Percentiles rank a stretch among this genome's conserved stretches.
Evolutionary conservation across 2,888 invertebrate genomes (phyloP).

Genomic region (Drosophila fulvimacula): DNA sequence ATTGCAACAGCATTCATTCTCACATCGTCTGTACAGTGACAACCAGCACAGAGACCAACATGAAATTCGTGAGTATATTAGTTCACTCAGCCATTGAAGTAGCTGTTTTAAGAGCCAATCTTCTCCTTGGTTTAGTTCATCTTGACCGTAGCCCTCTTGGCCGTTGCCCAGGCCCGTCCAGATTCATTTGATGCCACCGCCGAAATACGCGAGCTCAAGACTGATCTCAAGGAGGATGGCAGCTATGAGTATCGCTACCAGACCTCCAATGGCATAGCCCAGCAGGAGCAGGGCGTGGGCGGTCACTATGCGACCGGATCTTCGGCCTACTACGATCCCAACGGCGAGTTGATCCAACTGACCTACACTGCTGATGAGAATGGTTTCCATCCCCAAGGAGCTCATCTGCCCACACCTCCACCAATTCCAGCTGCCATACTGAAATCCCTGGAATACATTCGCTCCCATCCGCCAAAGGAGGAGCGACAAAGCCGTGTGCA

Average conservation of each 20-base stretch:
- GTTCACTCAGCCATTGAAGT: not conserved
- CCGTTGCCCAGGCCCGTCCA: constrained; percentile 71
- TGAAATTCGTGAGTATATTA: constrained; percentile 45
- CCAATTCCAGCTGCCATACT: constrained; percentile 82
- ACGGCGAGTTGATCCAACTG: constrained; percentile 85
- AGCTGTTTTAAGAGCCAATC: not conserved
- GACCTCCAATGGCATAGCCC: constrained; percentile 88
- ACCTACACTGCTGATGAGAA: constrained; percentile 87
- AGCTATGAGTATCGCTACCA: constrained; percentile 85
- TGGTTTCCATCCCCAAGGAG: constrained; percentile 86
- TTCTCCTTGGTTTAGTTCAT: constrained; percentile 54
- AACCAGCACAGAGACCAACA: constrained; percentile 53
- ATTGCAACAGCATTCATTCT: constrained; percentile 72
- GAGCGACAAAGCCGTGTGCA: constrained; percentile 54
- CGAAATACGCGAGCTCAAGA: constrained; percentile 84
- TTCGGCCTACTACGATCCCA: constrained; percentile 86
- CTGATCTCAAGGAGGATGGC: constrained; percentile 83
- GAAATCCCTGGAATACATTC: constrained; percentile 81
- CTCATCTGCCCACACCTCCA: constrained; percentile 84
- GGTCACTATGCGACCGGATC: constrained; percentile 86
- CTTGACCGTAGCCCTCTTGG: constrained; percentile 67
- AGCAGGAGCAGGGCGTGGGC: constrained; percentile 86
- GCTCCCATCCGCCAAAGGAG: constrained; percentile 82
- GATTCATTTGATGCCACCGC: constrained; percentile 80
- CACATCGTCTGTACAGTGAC: constrained; percentile 63